A percentile compares a stretch with the other conserved stretches of the same genome.
Conservation (phyloP, 37 sponge, comb jelly and placozoan species). For the Beroe ovata region DNA sequence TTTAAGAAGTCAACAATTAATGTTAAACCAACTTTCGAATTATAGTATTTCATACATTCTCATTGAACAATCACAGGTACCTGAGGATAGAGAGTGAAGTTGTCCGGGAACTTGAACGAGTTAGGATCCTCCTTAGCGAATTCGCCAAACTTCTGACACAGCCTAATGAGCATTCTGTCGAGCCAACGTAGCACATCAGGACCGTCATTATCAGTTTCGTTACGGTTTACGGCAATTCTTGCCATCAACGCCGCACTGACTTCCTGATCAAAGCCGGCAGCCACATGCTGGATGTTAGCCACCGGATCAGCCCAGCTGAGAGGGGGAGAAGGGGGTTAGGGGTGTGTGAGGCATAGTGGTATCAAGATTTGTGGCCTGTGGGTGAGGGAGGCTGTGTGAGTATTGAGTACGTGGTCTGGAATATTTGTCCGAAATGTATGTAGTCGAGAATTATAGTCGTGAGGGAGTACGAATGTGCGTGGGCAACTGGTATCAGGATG, state of each 20-base stretch:
- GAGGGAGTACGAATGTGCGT: too few species aligned
- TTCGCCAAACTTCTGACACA: constrained; percentile 99
- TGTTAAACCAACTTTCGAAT: background rate
- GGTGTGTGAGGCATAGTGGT: background rate
- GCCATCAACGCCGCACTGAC: constrained; percentile 90
- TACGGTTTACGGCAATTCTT: constrained; percentile 79
- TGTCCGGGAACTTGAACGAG: constrained; percentile 91
- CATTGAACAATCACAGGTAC: too few species aligned
- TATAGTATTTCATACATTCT: background rate
- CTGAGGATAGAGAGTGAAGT: constrained; percentile 98
- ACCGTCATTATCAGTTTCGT: constrained; percentile 81
- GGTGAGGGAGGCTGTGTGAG: too few species aligned
- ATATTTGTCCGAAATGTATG: too few species aligned
- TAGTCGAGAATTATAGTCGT: too few species aligned
- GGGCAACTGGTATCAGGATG: too few species aligned
- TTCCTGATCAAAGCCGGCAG: constrained; percentile 96
- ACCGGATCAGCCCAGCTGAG: constrained; percentile 92
- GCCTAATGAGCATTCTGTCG: constrained; percentile 92
- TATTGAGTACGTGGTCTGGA: too few species aligned
- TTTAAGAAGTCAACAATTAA: background rate
- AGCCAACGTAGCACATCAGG: constrained; percentile 98
- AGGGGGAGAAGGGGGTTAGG: background rate
- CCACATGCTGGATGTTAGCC: constrained; percentile 78
- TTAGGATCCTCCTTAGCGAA: constrained; percentile 88
- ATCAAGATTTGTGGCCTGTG: too few species aligned